Evolutionary conservation across 2,888 invertebrate species (phyloP), one percentile per base, ranked within the genome.

Genomic region (Leucoptera coffeella): DNA sequence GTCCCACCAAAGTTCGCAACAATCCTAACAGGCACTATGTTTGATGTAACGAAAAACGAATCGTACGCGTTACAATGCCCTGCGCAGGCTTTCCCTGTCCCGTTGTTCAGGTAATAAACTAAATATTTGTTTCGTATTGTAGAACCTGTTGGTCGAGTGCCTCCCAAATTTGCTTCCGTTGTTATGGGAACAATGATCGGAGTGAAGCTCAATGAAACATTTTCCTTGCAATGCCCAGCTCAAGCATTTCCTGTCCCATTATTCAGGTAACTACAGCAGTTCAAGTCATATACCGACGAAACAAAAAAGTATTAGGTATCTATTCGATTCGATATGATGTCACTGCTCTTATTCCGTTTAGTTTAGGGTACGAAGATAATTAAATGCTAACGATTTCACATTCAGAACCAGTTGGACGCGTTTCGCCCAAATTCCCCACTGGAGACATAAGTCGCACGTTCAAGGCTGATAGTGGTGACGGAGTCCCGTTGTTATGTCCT

Each of bases 1-100:
- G 75, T 77, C 33, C 54, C 73, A 38, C 79, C 79, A 37, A 78
- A 77, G 56, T 75, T 78, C 34, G 65, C 72, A 35, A 72, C 73
- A 35, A 62, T 75, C 37, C 38, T 38, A 35, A 40, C 31, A 19
- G 19, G 10, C 28, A 31, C 22, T 29, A 35, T 29, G 77, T 62
- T 78, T 62, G 54, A 79, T 46, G 64, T 65, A 40, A 58, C 38
- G 45, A 62, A 62, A 51, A 51, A 45, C 29, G 45, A 21, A 31
- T 22, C 11, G 22, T 11, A 22, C 12, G 7, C 12, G 11, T 27
- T 14, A 15, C 30, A 32, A 32, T 42, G 53, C 53, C 37, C 56
- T 58, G 58, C 73, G n/a, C 74, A 75, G 48, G 73, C 65, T 30
- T 73, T 67, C 45, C 78, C 78, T 29, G 61, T 75, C 39, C 78